Evolutionary conservation across 2,113 vertebrate species (phyloP).

Genomic region (Zosterops hypoxanthus): DNA sequence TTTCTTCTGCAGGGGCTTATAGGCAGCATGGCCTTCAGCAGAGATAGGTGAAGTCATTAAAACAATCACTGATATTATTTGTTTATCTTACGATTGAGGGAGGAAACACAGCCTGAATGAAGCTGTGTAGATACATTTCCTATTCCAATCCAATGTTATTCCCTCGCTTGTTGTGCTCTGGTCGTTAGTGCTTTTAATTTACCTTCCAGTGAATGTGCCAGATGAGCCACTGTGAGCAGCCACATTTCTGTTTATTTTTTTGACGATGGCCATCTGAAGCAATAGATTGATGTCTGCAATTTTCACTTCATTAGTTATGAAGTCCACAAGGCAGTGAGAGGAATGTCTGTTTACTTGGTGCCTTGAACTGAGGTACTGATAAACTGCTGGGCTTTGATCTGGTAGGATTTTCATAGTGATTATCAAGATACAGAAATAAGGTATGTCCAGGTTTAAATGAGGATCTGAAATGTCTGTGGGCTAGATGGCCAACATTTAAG

Average conservation of each 20-base stretch:
- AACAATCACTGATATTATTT: background rate
- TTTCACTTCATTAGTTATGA: slow-evolving; percentile 17
- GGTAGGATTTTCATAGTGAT: background rate
- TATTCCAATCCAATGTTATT: background rate
- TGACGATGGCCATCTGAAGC: background rate
- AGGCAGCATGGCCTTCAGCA: background rate
- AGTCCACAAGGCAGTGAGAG: background rate
- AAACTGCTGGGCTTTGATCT: background rate
- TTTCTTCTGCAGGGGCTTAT: background rate
- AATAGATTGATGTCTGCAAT: background rate
- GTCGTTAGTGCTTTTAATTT: background rate
- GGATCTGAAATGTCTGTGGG: background rate
- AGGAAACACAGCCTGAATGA: background rate
- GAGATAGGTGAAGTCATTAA: background rate
- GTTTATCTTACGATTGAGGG: background rate
- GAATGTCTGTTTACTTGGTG: background rate
- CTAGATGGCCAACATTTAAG: background rate
- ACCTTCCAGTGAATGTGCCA: background rate
- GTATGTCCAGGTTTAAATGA: background rate
- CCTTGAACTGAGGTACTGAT: background rate
- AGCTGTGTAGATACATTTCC: background rate
- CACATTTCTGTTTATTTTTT: background rate
- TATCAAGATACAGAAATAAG: background rate
- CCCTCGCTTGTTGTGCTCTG: background rate
- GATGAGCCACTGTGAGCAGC: background rate